Conservation (phyloP, 2,797 vertebrate species). For the Neolamprologus multifasciatus region DNA sequence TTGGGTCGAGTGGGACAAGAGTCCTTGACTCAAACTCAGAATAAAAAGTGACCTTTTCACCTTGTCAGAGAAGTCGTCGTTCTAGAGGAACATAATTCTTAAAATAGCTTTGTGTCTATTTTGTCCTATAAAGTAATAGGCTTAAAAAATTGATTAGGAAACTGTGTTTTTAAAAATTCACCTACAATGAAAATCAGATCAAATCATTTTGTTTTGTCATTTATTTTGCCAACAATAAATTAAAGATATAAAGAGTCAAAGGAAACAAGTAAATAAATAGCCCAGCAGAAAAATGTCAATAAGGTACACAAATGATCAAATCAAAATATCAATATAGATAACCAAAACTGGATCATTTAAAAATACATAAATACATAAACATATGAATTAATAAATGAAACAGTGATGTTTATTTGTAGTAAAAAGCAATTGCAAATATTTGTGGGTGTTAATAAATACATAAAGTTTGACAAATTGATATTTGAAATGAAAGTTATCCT, state of each 20-base stretch:
- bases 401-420: background rate
- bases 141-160: background rate
- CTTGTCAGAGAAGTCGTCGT: background rate
- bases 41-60: background rate
- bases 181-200: background rate
- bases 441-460: background rate
- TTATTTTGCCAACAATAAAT: background rate
- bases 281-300: background rate
- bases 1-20: slow-evolving; percentile 9
- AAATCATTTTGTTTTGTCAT: background rate
- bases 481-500: background rate
- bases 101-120: background rate
- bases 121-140: background rate
- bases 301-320: background rate
- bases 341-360: background rate
- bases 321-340: background rate
- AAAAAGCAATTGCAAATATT: background rate
- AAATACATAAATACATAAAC: background rate
- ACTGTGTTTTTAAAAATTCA: background rate
- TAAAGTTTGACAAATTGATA: background rate
- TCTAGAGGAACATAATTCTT: background rate
- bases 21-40: background rate
- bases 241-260: background rate
- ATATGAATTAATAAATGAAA: background rate
- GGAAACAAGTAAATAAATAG: background rate